These are phyloP conservation scores for Drosophila truncata DNA, from an alignment of 1,140 invertebrate genomes.

Conservation along the genomic window DNA sequence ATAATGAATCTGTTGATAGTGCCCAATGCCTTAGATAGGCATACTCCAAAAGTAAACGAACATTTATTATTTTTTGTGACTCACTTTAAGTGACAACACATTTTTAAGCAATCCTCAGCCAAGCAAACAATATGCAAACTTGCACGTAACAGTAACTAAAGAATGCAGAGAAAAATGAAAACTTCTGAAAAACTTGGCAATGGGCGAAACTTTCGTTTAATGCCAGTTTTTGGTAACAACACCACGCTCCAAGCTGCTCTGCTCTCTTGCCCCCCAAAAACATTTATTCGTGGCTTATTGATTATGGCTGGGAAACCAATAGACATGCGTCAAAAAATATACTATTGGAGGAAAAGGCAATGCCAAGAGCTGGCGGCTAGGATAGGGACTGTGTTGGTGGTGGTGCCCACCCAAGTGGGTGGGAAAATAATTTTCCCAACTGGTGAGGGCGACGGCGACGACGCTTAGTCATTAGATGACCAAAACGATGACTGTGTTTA, in stretches of 20 bases:
- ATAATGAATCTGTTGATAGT: slow-evolving; percentile 15
- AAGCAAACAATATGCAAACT: slow-evolving; percentile 10
- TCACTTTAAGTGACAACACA: neutral
- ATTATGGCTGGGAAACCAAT: slow-evolving; percentile 73
- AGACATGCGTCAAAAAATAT: slow-evolving; percentile 58
- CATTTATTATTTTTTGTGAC: slow-evolving; percentile 1
- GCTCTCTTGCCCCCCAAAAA: slow-evolving; percentile 35
- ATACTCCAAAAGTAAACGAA: neutral
- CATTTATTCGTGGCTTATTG: slow-evolving; percentile 53
- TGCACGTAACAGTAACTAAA: neutral
- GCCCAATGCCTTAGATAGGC: neutral
- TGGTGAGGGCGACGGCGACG: slow-evolving; percentile 6
- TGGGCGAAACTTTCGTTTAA: slow-evolving; percentile 62
- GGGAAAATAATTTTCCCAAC: slow-evolving; percentile 29
- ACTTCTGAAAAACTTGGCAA: slow-evolving; percentile 18
- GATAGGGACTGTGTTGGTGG: neutral
- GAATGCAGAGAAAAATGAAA: neutral
- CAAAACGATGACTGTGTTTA: slow-evolving; percentile 35
- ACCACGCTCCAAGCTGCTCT: slow-evolving; percentile 6
- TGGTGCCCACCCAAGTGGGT: slow-evolving; percentile 5
- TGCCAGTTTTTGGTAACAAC: slow-evolving; percentile 14
- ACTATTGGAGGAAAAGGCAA: slow-evolving; percentile 6
- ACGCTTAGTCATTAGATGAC: slow-evolving; percentile 57
- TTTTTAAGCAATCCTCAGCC: neutral
- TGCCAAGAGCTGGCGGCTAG: neutral